Evolutionary conservation across 2,797 vertebrate species (phyloP).

Genomic region (Spheniscus humboldti): DNA sequence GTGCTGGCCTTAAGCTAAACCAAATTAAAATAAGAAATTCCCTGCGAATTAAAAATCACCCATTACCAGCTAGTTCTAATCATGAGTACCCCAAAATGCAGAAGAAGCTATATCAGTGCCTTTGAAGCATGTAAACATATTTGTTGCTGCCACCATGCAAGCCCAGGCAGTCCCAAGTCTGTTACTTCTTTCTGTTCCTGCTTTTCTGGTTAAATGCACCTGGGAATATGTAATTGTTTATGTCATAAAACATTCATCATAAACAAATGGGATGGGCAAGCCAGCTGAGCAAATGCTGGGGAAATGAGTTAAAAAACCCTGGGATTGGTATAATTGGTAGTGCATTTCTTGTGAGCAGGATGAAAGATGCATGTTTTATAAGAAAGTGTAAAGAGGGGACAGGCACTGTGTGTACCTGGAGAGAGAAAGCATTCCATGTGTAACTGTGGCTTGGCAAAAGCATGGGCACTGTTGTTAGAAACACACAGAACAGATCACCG

Average conservation of each 20-base stretch:
- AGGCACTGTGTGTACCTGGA: neutral
- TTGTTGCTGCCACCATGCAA: constrained; percentile 56
- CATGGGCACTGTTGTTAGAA: constrained; percentile 36
- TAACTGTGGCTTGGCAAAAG: constrained; percentile 54
- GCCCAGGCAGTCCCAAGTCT: constrained; percentile 48
- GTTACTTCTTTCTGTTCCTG: constrained; percentile 58
- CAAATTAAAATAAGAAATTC: neutral
- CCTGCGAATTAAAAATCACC: neutral
- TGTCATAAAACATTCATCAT: constrained; percentile 48
- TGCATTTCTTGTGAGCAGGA: neutral
- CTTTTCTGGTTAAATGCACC: constrained; percentile 67
- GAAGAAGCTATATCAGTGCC: constrained; percentile 1
- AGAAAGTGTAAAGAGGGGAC: neutral
- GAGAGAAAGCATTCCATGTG: constrained; percentile 30
- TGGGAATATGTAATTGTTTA: constrained; percentile 62
- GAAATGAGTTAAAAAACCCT: constrained; percentile 43
- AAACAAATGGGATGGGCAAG: constrained; percentile 41
- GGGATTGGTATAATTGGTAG: constrained; percentile 19
- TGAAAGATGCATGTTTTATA: neutral
- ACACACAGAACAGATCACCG: constrained; percentile 31
- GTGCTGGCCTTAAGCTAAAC: neutral
- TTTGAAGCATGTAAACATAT: constrained; percentile 29
- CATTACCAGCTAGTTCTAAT: neutral
- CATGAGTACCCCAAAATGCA: neutral
- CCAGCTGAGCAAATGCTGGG: constrained; percentile 23